Conservation (phyloP, 2,113 vertebrate species). For the Dicrurus megarhynchus region DNA sequence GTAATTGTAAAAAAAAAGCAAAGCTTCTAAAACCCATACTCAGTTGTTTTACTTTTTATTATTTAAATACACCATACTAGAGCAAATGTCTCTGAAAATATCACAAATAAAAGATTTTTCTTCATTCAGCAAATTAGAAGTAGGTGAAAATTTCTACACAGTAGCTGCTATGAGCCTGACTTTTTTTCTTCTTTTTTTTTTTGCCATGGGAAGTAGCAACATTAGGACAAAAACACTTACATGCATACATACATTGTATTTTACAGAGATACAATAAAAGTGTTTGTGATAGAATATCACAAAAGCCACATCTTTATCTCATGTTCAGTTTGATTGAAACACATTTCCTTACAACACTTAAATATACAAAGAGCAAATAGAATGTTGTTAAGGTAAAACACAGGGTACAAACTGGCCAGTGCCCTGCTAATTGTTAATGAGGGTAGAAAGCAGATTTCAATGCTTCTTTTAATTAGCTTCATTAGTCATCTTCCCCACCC, state of each 20-base stretch:
- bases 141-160: constrained; percentile 93
- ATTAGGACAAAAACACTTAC: constrained; percentile 95
- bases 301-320: constrained; percentile 91
- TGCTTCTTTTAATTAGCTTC: constrained; percentile 87
- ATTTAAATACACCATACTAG: constrained; percentile 99
- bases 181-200: constrained; percentile 65
- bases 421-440: constrained; percentile 90
- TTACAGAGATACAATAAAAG: constrained; percentile 99
- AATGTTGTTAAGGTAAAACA: constrained; percentile 91
- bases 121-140: constrained; percentile 98
- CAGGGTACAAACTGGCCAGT: constrained; percentile 84
- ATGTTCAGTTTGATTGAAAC: constrained; percentile 86
- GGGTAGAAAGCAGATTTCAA: constrained; percentile 88
- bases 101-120: constrained; percentile 99
- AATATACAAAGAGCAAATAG: constrained; percentile 98
- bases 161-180: constrained; percentile 86
- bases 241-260: constrained; percentile 99
- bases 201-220: constrained; percentile 88
- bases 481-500: constrained; percentile 83
- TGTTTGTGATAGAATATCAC: constrained; percentile 94
- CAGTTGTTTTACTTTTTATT: constrained; percentile 93
- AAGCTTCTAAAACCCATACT: constrained; percentile 70
- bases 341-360: constrained; percentile 97
- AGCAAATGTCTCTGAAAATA: constrained; percentile 99
- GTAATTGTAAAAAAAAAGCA: neutral